Conservation (phyloP, 2,113 vertebrate species). For the Numida meleagris region DNA sequence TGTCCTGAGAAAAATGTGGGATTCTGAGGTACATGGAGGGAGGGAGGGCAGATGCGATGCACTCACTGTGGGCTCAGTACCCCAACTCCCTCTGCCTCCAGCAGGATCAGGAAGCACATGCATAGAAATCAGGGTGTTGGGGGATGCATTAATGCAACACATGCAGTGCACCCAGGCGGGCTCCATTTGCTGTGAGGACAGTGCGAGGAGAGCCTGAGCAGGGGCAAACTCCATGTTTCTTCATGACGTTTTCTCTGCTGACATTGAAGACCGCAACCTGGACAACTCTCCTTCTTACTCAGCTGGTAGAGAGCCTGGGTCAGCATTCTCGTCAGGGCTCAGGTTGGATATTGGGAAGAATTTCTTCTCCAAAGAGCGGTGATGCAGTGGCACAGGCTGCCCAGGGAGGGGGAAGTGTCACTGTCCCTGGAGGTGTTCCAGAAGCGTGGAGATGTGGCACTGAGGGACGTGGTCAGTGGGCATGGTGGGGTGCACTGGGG, state of each 20-base stretch:
- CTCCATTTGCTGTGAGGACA: neutral
- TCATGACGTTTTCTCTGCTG: no score
- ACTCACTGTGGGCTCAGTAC: accelerated
- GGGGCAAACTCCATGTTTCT: accelerated
- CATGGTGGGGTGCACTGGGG: no score
- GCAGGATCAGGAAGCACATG: neutral
- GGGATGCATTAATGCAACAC: neutral
- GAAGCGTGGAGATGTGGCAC: no score
- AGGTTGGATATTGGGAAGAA: no score
- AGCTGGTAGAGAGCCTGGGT: neutral
- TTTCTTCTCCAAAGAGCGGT: no score
- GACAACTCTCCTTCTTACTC: neutral
- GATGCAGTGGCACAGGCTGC: no score
- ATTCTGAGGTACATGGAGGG: neutral
- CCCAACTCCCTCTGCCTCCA: neutral
- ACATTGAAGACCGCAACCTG: neutral
- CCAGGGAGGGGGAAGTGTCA: no score
- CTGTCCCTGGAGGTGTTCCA: no score
- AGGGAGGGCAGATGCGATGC: neutral
- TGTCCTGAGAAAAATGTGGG: neutral
- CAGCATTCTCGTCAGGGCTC: neutral
- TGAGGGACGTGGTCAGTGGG: no score
- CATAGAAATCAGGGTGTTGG: neutral
- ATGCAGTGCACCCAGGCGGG: accelerated
- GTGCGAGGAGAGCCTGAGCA: neutral